phyloP scores from a whole-genome alignment of 2,888 invertebrate species.

The Harpagoxenus sublaevis region DNA sequence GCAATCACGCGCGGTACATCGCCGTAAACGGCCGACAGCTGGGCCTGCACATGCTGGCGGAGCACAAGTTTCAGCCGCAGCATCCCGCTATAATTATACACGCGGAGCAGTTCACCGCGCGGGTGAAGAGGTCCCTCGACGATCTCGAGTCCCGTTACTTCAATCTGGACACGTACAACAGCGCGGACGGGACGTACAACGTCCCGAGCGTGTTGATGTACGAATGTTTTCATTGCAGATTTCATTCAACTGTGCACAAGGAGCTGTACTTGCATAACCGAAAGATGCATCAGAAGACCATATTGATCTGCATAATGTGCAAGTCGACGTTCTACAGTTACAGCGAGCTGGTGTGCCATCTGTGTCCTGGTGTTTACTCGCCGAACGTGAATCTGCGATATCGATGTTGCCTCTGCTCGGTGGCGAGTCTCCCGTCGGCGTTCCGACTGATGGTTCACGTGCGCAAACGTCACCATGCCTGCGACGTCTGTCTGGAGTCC shows the following conservation, averaged over 20 bases:
- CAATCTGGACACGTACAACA: constrained; percentile 91
- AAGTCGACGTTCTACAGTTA: constrained; percentile 95
- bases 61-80: constrained; percentile 90
- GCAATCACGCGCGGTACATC: constrained; percentile 94
- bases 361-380: constrained; percentile 93
- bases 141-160: constrained; percentile 90
- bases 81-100: constrained; percentile 85
- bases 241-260: constrained; percentile 92
- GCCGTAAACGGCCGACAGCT: constrained; percentile 94
- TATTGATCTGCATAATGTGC: constrained; percentile 95
- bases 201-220: constrained; percentile 90
- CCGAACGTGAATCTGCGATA: constrained; percentile 89
- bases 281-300: constrained; percentile 94
- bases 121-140: constrained; percentile 89
- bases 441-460: constrained; percentile 96
- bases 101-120: constrained; percentile 88
- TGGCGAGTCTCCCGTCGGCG: constrained; percentile 93
- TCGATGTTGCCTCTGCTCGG: constrained; percentile 93
- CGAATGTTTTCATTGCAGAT: constrained; percentile 95
- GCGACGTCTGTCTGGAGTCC: constrained; percentile 95
- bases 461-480: constrained; percentile 93
- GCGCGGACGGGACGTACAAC: constrained; percentile 87
- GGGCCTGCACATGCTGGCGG: constrained; percentile 92
- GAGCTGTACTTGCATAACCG: constrained; percentile 95
- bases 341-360: constrained; percentile 94